Evolutionary conservation across 2,888 invertebrate species (phyloP).

Genomic region (Mythimna pallens): DNA sequence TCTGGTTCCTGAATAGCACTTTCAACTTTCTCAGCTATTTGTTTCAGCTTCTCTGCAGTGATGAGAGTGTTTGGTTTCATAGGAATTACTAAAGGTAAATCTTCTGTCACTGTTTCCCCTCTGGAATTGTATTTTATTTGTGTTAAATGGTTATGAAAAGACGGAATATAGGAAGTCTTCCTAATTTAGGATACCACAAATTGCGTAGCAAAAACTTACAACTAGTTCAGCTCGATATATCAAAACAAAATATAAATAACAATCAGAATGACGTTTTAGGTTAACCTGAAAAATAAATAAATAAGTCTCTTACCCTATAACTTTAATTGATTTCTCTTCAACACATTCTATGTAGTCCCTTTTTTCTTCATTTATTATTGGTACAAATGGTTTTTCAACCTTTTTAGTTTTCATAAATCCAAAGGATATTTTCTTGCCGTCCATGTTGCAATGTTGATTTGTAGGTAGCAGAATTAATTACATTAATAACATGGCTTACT

Average conservation of each 20-base stretch:
- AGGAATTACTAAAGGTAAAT: slow-evolving; percentile 92
- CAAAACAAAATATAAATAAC: background rate
- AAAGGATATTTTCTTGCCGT: slow-evolving; percentile 95
- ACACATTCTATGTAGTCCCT: slow-evolving; percentile 94
- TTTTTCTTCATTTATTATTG: slow-evolving; percentile 81
- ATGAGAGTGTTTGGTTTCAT: slow-evolving; percentile 90
- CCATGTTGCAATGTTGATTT: slow-evolving; percentile 80
- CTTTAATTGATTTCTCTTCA: slow-evolving; percentile 94
- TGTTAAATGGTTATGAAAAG: background rate
- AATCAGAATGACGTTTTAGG: slow-evolving; percentile 18
- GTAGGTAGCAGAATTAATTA: background rate
- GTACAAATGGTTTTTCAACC: slow-evolving; percentile 75
- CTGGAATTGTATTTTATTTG: slow-evolving; percentile 75
- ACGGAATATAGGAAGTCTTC: background rate
- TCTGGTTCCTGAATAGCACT: slow-evolving; percentile 88
- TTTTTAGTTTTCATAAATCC: slow-evolving; percentile 93
- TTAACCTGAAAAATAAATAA: slow-evolving; percentile 35
- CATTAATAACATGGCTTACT: slow-evolving; percentile 16
- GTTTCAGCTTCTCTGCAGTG: slow-evolving; percentile 85
- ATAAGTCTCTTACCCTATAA: slow-evolving; percentile 91
- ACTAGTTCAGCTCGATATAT: background rate
- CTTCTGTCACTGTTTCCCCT: slow-evolving; percentile 88
- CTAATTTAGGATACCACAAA: background rate
- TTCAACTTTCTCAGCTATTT: slow-evolving; percentile 88
- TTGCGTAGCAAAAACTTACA: background rate